These are phyloP conservation scores for Trisateles emortualis DNA, from an alignment of 2,888 invertebrate genomes.

Conservation along the genomic window DNA sequence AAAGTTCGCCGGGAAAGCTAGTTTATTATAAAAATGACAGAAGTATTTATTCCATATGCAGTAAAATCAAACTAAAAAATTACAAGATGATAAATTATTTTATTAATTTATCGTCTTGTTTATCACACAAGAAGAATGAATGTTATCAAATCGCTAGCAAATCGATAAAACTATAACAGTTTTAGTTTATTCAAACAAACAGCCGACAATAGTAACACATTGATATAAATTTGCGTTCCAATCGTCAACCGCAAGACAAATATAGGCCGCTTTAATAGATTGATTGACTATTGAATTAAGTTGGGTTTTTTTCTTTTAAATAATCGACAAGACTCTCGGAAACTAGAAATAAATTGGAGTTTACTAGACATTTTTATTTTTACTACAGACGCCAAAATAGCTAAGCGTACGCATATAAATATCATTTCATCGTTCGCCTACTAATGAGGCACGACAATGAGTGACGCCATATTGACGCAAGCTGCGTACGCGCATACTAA, in stretches of 20 bases:
- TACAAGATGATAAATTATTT: no score
- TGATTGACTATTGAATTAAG: not conserved
- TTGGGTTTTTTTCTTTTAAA: not conserved
- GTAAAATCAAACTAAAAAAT: no score
- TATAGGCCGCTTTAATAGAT: not conserved
- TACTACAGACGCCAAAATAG: slow-evolving; percentile 28
- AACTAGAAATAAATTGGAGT: not conserved
- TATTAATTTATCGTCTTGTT: no score
- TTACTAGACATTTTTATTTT: not conserved
- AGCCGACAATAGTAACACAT: not conserved
- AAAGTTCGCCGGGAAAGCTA: no score
- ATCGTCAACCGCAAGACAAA: not conserved
- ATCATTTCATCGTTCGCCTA: slow-evolving; percentile 33
- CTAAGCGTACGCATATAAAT: slow-evolving; percentile 34
- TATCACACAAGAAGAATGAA: no score
- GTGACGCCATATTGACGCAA: slow-evolving; percentile 37
- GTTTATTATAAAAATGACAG: no score
- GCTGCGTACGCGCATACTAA: slow-evolving; percentile 39
- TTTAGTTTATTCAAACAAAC: not conserved
- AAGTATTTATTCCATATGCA: no score
- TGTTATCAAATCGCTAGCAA: no score
- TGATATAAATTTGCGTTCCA: not conserved
- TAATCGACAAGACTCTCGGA: not conserved
- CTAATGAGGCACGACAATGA: slow-evolving; percentile 44
- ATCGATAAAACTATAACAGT: not conserved